Percentiles rank a stretch among this genome's conserved stretches.
Evolutionary conservation across 1,140 invertebrate species (phyloP).

Genomic region (Apis laboriosa): DNA sequence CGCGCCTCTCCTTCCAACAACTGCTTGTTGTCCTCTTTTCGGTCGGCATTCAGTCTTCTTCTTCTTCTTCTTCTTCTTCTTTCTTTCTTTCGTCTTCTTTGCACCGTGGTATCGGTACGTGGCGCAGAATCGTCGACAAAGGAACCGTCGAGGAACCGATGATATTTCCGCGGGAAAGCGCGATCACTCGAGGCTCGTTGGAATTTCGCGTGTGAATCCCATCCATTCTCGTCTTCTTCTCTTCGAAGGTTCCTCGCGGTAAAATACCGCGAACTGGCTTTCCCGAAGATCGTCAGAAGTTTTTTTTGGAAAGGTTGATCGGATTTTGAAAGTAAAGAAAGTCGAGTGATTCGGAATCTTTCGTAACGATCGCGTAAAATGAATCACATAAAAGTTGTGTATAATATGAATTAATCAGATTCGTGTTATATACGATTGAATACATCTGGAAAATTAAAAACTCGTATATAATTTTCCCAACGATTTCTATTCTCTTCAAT

Average conservation of each 20-base stretch:
- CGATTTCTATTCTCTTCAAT: no score
- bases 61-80: background rate
- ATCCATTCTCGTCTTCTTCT: background rate
- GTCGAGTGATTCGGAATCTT: no score
- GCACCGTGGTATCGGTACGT: background rate
- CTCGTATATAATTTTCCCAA: no score
- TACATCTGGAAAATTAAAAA: no score
- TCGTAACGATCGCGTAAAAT: no score
- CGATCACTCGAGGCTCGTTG: constrained; percentile 16
- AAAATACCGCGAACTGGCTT: constrained; percentile 16
- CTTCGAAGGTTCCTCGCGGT: background rate
- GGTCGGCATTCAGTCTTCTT: background rate
- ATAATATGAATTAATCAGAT: no score
- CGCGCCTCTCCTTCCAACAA: background rate
- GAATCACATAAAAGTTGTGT: no score
- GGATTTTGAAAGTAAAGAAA: no score
- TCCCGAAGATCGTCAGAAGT: background rate
- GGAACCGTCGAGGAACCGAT: constrained; percentile 35
- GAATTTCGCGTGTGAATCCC: constrained; percentile 46
- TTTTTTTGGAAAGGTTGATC: background rate
- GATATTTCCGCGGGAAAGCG: constrained; percentile 13
- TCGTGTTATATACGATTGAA: no score
- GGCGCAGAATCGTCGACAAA: constrained; percentile 23
- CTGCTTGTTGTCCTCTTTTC: background rate
- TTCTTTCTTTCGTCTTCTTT: no score